Base-by-base conservation (phyloP, 2,888 invertebrate species). In the Schizotus pectinicornis region DNA sequence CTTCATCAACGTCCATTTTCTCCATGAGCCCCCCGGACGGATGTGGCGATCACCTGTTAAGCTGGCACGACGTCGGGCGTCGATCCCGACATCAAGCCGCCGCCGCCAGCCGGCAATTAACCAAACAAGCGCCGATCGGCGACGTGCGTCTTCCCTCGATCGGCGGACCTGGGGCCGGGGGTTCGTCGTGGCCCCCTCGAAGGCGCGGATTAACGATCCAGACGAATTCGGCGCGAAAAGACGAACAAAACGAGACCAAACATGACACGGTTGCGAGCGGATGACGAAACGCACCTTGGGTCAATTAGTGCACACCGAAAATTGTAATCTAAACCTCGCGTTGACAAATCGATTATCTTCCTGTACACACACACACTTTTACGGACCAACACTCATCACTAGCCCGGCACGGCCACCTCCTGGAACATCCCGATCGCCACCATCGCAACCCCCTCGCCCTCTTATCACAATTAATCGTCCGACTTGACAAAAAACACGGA, bases 1-100 rank as follows among this genome's bases (percentile, higher is more conserved):
- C 86, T 79, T 94, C 92, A 82, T 93, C 92, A 78, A 92, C 88
- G 81, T 94, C 93, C 93, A 94, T 94, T 83, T 87, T 88, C 77
- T 85, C 85, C 85, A 82, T 81, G 67, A 64, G 65, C 62, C 61
- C 56, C 59, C 55, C 49, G 34, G 33, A 31, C 9, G 22, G 13
- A 11, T 42, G 30, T 42, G 3, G 47, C 55, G 59, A 56, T 59
- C 47, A 46, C 51, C 43, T 65, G 61, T 56, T 62, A 53, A 63
- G 66, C 67, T 61, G 63, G 63, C 61, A 46, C 59, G 42, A 61
- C 56, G 59, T 63, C 63, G 61, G 46, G 63, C 22, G 22, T 22
- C 22, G 22, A 22, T 22, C 5, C 5, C 42, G 42, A 31, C 42
- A 42, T 42, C 31, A n/a, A 31, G 32, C 8, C 42, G 42, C 14